These are phyloP conservation scores for Cotesia typhae DNA, from an alignment of 1,140 invertebrate species.

Conservation along the genomic window DNA sequence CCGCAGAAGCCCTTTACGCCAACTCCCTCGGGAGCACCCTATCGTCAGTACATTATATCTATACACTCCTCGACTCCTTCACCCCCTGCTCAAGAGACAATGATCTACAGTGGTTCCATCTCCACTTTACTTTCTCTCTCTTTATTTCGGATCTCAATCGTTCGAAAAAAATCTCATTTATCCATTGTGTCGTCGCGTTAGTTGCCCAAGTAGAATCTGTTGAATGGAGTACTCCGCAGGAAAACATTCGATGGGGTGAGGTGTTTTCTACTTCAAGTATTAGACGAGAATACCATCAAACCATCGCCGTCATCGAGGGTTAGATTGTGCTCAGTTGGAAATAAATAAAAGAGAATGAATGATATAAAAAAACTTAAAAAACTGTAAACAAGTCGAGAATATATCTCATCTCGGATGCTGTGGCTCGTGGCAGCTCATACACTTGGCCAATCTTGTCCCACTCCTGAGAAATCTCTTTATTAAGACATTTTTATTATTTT, in stretches of 20 bases:
- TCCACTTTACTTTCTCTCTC: slow-evolving; percentile 33
- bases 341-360: no score
- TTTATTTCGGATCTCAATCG: slow-evolving; percentile 60
- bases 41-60: slow-evolving; percentile 59
- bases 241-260: slow-evolving; percentile 31
- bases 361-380: no score
- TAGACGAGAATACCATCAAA: slow-evolving; percentile 14
- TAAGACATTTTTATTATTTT: slow-evolving; percentile 42
- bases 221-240: no score
- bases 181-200: slow-evolving; percentile 59
- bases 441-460: slow-evolving; percentile 43
- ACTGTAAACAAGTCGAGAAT: no score
- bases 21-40: slow-evolving; percentile 57
- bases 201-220: slow-evolving; percentile 27
- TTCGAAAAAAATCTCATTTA: slow-evolving; percentile 65
- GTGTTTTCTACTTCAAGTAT: slow-evolving; percentile 10
- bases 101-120: slow-evolving; percentile 46
- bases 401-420: slow-evolving; percentile 5
- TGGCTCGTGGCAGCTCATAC: slow-evolving; percentile 57
- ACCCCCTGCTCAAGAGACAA: slow-evolving; percentile 56
- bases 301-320: slow-evolving; percentile 12
- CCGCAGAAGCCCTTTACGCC: slow-evolving; percentile 21
- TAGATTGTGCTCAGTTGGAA: neutral
- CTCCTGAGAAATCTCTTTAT: slow-evolving; percentile 55
- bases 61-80: no score